Evolutionary conservation across 2,797 vertebrate genomes (phyloP).

Genomic region (Buphagus erythrorhynchus): DNA sequence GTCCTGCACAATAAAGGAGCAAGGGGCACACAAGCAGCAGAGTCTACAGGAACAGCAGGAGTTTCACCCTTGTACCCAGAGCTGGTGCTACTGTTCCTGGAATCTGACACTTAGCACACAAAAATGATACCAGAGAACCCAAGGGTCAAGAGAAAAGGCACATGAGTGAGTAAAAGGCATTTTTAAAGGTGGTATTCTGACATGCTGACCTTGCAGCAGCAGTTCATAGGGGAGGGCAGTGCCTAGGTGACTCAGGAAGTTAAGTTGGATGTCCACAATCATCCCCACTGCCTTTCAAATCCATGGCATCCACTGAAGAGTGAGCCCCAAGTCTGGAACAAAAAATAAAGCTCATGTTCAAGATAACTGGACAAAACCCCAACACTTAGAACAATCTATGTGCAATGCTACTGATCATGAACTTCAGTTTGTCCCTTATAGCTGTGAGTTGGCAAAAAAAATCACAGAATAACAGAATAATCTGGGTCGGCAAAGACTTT

Average conservation of each 20-base stretch:
- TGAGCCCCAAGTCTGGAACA: background rate
- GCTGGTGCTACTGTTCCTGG: background rate
- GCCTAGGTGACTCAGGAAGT: background rate
- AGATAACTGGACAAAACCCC: background rate
- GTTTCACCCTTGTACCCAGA: background rate
- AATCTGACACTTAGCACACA: background rate
- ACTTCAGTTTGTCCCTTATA: conserved; percentile 16
- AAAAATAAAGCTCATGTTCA: conserved; percentile 24
- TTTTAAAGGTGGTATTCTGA: background rate
- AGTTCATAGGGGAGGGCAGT: background rate
- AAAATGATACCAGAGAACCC: background rate
- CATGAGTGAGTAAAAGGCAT: background rate
- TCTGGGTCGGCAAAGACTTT: background rate
- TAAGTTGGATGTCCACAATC: background rate
- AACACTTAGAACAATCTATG: background rate
- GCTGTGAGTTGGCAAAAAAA: background rate
- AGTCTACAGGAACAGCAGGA: background rate
- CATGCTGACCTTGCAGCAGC: background rate
- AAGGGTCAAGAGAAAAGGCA: background rate
- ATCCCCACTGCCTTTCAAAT: background rate
- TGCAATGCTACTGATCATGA: background rate
- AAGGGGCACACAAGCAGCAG: background rate
- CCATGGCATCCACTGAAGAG: background rate
- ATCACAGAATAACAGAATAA: background rate
- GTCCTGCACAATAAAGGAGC: background rate